Evolutionary conservation across 2,797 vertebrate genomes (phyloP), one percentile per base, ranked within the genome.

Genomic region (Scomberomorus guttatus): DNA sequence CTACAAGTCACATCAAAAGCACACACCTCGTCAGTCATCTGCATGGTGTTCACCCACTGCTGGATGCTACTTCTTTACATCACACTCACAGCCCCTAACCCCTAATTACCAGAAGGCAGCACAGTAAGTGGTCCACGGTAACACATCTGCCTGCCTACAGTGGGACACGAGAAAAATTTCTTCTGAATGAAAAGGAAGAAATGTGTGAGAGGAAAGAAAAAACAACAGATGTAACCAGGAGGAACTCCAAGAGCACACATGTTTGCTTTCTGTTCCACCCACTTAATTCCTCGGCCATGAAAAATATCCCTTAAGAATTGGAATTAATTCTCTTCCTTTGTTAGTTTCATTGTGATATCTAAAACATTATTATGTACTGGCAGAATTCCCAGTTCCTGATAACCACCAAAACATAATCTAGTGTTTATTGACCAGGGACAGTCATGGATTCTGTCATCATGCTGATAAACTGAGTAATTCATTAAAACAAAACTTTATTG

Each of bases 1-100:
- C n/a, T 48, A 32, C 71, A 5, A 75, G 50, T 60, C 57, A 67
- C 84, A 87, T 88, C 83, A 90, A 88, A 91, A 75, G 81, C 85
- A 56, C 39, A 75, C 70, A 77, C 72, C 70, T 77, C 29, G 78
- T 88, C 84, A 81, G 69, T 85, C 75, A 68, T 70, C 66, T 50
- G 61, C 74, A 42, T 10, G n/a, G 10, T 34, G 48, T 50, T 82
- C 46, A 62, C 56, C 24, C 12, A 1, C 83, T 56, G 78, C 68
- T 64, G 72, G 32, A 72, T 79, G 63, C 60, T 72, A 20, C 77
- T 44, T 48, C 79, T 68, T 37, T 4, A 77, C 37, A 71, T 32
- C 37, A 37, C 37, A 37, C 2, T 11, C 37, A 11, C 37, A 37
- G 2, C 34, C 34, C 2, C 37, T 37, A 37, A 37, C 37, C 10